Evolutionary conservation across 2,113 vertebrate species (phyloP), one percentile per base, ranked within the genome.

Genomic region (Pterophyllum scalare): DNA sequence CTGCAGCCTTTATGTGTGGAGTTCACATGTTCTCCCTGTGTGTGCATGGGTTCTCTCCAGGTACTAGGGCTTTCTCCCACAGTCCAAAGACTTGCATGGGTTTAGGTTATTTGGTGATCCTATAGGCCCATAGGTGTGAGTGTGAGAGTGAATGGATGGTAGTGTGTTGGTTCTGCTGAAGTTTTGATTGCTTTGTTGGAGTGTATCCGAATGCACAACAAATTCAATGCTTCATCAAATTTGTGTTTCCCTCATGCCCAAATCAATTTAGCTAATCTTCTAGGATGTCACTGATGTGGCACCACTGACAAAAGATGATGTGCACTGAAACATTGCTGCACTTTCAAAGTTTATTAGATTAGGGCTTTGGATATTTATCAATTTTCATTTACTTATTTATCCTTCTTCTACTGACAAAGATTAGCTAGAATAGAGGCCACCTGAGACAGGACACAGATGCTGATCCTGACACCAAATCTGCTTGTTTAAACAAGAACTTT

Each of bases 311-410:
- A 79, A 80, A 60, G 62, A 59, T 87, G 80, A 86, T 81, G 46
- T 65, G 72, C 84, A 12, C 60, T 77, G 82, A 91, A 91, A 87
- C 79, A 86, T 91, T 75, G 49, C 80, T 75, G 58, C 78, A 31
- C 59, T 59, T 88, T 72, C 83, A 86, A 79, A 89, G 82, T 83
- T 89, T 82, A 93, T 84, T 90, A 80, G 87, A 74, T 58, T 79
- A 31, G 31, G 31, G 77, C 33, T 77, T 61, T 79, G 57, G 52
- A 81, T 87, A 85, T 87, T 77, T 81, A 84, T 89, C 83, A 81
- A 77, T 89, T 64, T 75, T 85, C 75, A 82, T 93, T 88, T 65
- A 79, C 86, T 82, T 76, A 74, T 86, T 87, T 74, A 65, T 83
- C 7, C 35, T 56, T 60, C 85, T 74, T 79, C 83, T n/a, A 38